These are phyloP conservation scores for Cryptus armator DNA, from an alignment of 2,888 invertebrate genomes.

Conservation along the genomic window DNA sequence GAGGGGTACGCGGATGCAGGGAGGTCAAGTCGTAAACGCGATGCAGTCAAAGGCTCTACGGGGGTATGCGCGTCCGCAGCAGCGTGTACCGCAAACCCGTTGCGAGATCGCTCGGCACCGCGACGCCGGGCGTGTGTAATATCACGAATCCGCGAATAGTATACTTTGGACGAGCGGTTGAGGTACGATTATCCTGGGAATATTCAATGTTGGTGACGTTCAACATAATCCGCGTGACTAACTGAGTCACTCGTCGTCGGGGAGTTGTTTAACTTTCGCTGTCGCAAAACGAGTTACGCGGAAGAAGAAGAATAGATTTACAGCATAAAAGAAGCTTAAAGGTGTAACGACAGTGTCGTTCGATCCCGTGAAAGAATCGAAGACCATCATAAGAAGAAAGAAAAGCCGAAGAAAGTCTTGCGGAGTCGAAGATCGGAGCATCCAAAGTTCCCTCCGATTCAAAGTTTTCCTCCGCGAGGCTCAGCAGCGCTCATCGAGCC, in stretches of 20 bases:
- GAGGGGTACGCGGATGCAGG: conserved; percentile 18
- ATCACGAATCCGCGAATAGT: conserved; percentile 67
- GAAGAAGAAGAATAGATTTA: no score
- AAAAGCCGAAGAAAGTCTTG: no score
- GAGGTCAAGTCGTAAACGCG: conserved; percentile 66
- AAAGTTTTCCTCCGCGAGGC: background rate
- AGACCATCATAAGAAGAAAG: no score
- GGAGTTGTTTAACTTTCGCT: no score
- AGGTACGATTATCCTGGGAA: conserved; percentile 3
- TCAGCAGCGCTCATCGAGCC: background rate
- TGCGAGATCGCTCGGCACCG: conserved; percentile 68
- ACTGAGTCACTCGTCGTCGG: background rate
- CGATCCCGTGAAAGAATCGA: no score
- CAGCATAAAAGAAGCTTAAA: no score
- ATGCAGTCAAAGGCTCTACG: conserved; percentile 46
- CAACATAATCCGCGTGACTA: conserved; percentile 47
- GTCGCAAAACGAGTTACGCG: no score
- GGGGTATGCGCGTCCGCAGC: conserved; percentile 67
- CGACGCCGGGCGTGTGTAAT: conserved; percentile 73
- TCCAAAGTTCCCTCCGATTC: background rate
- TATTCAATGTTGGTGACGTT: conserved; percentile 38
- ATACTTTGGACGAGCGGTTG: background rate
- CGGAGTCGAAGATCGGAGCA: no score
- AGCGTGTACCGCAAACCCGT: conserved; percentile 37
- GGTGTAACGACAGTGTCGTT: no score